Evolutionary conservation across 2,888 invertebrate genomes (phyloP).

Genomic region (Phanerotoma sp.): DNA sequence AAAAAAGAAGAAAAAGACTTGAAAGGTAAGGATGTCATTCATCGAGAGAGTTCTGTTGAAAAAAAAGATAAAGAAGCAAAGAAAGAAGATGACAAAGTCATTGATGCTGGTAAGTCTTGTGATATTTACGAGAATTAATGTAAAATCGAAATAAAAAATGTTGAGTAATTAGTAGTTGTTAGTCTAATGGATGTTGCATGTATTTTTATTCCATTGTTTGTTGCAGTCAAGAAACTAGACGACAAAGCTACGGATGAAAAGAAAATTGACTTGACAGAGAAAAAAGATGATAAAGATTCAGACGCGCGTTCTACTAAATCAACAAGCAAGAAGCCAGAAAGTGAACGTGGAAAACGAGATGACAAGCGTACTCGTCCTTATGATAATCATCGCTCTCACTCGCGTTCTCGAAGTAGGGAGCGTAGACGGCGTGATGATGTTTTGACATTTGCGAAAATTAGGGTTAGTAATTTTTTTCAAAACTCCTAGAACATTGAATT

Average conservation of each 20-base stretch:
- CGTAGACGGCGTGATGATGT: constrained; percentile 66
- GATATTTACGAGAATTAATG: no score
- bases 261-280: constrained; percentile 56
- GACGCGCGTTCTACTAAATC: constrained; percentile 61
- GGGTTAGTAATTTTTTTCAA: constrained; percentile 62
- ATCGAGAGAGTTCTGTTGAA: constrained; percentile 46
- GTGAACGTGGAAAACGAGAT: constrained; percentile 50
- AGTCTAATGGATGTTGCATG: background rate
- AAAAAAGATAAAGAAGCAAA: constrained; percentile 55
- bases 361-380: constrained; percentile 54
- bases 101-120: constrained; percentile 44
- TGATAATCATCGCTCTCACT: constrained; percentile 50
- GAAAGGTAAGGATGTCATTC: constrained; percentile 56
- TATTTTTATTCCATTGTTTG: no score
- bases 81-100: constrained; percentile 58
- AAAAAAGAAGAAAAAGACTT: constrained; percentile 55
- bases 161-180: no score
- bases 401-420: constrained; percentile 55
- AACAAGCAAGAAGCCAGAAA: constrained; percentile 56
- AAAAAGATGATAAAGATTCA: constrained; percentile 52
- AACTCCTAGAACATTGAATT: no score
- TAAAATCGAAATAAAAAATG: no score
- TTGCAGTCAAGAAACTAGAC: constrained; percentile 47
- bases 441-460: constrained; percentile 78
- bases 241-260: constrained; percentile 56